These are phyloP conservation scores for Poeciliopsis paucimaculata DNA, from an alignment of 2,797 vertebrate genomes.

Conservation along the genomic window DNA sequence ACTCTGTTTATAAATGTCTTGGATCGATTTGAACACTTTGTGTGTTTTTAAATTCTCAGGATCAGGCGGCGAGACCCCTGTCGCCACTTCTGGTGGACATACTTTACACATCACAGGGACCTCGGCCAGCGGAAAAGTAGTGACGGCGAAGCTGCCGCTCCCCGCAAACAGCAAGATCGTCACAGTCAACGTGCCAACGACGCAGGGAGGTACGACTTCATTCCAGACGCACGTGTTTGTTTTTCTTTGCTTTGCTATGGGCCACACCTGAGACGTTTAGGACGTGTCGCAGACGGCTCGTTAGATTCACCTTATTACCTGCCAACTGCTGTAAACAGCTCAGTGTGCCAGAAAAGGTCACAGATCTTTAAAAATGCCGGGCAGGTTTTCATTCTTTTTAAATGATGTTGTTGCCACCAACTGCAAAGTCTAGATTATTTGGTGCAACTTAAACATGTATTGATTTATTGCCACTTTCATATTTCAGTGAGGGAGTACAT, in stretches of 20 bases:
- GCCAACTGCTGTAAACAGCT: constrained; percentile 38
- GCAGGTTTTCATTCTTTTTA: constrained; percentile 30
- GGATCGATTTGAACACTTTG: constrained; percentile 2
- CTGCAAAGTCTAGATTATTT: constrained; percentile 31
- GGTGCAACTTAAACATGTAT: constrained; percentile 37
- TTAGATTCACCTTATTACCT: constrained; percentile 42
- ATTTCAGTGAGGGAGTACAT: constrained; percentile 18
- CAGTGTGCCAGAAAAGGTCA: constrained; percentile 15
- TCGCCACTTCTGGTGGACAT: constrained; percentile 91
- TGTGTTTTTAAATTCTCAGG: constrained; percentile 59
- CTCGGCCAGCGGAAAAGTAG: constrained; percentile 92
- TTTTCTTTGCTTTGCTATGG: constrained; percentile 39
- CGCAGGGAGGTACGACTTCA: constrained; percentile 90
- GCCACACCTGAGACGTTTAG: constrained; percentile 40
- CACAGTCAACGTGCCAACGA: constrained; percentile 94
- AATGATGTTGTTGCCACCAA: constrained; percentile 24
- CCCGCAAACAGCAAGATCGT: constrained; percentile 99
- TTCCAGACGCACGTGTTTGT: constrained; percentile 35
- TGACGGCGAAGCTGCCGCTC: constrained; percentile 94
- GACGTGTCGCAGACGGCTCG: constrained; percentile 36
- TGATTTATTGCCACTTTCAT: constrained; percentile 27
- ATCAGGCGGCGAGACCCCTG: constrained; percentile 86
- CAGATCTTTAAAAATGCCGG: background rate
- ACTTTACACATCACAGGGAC: constrained; percentile 96
- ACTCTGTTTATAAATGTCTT: background rate